These are phyloP conservation scores for Solea solea DNA, from an alignment of 2,113 vertebrate genomes.

Conservation along the genomic window DNA sequence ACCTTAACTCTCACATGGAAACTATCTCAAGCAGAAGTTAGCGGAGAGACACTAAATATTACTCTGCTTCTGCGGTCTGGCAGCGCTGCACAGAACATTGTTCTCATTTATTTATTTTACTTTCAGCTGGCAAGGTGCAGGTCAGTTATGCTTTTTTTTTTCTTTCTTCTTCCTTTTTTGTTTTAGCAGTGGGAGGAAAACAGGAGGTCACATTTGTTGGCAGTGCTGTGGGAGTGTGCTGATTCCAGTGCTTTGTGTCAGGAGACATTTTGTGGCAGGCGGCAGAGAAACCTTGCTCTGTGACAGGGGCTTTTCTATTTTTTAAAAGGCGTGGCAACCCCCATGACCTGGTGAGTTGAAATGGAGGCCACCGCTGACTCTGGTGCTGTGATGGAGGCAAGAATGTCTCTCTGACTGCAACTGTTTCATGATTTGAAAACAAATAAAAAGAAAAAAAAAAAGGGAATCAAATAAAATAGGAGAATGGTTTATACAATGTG, in stretches of 20 bases:
- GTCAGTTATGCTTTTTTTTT: constrained; percentile 50
- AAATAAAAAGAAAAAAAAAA: background rate
- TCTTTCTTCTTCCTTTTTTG: constrained; percentile 33
- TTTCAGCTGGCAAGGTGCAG: constrained; percentile 63
- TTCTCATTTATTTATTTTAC: constrained; percentile 66
- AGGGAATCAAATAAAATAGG: background rate
- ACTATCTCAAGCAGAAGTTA: constrained; percentile 62
- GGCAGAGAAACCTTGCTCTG: constrained; percentile 55
- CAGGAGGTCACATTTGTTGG: constrained; percentile 73
- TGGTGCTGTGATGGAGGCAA: constrained; percentile 12
- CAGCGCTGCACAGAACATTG: constrained; percentile 55
- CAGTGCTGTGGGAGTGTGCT: constrained; percentile 52
- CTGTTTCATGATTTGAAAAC: background rate
- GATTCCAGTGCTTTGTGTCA: constrained; percentile 69
- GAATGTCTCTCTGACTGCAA: constrained; percentile 14
- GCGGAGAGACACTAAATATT: constrained; percentile 16
- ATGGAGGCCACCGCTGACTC: constrained; percentile 65
- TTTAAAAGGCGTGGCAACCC: constrained; percentile 72
- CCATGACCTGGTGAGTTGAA: constrained; percentile 72
- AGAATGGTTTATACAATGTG: background rate
- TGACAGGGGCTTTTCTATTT: constrained; percentile 68
- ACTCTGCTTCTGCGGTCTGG: constrained; percentile 50
- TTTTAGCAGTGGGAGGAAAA: constrained; percentile 54
- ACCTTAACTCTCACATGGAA: constrained; percentile 67
- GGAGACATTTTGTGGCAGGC: constrained; percentile 73